Conservation (phyloP, 2,888 invertebrate genomes). For the Imbricaverruca yamaguchii region DNA sequence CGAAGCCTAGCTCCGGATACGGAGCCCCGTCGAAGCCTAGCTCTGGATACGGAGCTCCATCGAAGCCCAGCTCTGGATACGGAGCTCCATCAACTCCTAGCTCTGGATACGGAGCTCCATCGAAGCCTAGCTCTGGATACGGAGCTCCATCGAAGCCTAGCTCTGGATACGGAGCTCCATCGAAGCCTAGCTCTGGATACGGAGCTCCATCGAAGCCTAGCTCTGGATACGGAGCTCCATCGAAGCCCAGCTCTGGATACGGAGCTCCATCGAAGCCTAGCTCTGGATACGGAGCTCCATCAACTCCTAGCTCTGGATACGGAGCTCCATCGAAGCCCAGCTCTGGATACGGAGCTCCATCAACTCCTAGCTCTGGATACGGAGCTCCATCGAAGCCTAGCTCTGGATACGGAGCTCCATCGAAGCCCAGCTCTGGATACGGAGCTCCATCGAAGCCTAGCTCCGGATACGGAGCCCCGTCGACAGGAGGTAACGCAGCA, state of each 20-base stretch:
- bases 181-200: too few species aligned
- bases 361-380: conserved; percentile 59
- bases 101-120: too few species aligned
- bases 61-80: conserved; percentile 43
- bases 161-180: conserved; percentile 54
- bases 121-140: too few species aligned
- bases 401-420: conserved; percentile 34
- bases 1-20: conserved; percentile 43
- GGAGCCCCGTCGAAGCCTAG: conserved; percentile 40
- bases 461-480: conserved; percentile 34
- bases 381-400: conserved; percentile 60
- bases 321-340: conserved; percentile 69
- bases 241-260: conserved; percentile 43
- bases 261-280: conserved; percentile 40
- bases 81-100: neutral
- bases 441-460: conserved; percentile 40
- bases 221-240: conserved; percentile 34
- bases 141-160: conserved; percentile 35
- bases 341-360: conserved; percentile 58
- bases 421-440: conserved; percentile 43
- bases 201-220: conserved; percentile 60
- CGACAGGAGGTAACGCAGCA: neutral
- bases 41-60: conserved; percentile 34
- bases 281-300: conserved; percentile 34
- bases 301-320: conserved; percentile 50